Base-by-base conservation (phyloP, 2,113 vertebrate genomes). In the Indicator indicator region DNA sequence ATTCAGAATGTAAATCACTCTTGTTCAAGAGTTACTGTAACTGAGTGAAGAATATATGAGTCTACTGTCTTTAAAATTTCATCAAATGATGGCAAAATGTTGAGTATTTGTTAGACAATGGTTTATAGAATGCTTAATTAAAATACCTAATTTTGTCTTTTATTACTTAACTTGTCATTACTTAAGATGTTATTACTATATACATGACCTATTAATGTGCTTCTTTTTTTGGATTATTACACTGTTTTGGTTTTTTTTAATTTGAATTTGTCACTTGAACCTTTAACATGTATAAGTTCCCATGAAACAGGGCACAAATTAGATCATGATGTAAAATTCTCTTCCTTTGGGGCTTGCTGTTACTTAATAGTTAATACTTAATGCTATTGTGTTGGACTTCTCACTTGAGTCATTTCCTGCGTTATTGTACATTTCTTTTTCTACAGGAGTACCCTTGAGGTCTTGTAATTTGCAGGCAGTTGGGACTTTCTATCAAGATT, bases 311-410 rank as follows among this genome's bases (percentile, higher is more conserved):
- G 42, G n/a, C 33, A 90, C 83, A 88, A 93, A 89, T 92, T 91
- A 81, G 88, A 73, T 86, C 54, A 74, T 74, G 54, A 87, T 16
- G 38, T 65, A 87, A 96, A 89, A 16, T 81, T 54, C 40, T 28
- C 6, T 54, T 90, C 68, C 80, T 86, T 86, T 90, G 58, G 80
- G 58, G 42, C 30, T 60, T 95, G 36, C 44, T 83, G 28, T 79
- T 95, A 80, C 85, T 96, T 91, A 97, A 92, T 96, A 95, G 84
- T 94, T 97, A 94, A 93, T 89, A 81, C 73, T 83, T 89, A 92
- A 94, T 84, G 81, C 5, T 93, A 6, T 52, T 86, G 20, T 89
- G n/a, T 92, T 77, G 12, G 27, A 87, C 52, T 65, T 92, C 69
- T 18, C 56, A 73, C 33, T 89, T 90, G n/a, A 84, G 63, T 46